Evolutionary conservation across 2,888 invertebrate species (phyloP), one percentile per base, ranked within the genome.

Genomic region (Theodoxus fluviatilis): DNA sequence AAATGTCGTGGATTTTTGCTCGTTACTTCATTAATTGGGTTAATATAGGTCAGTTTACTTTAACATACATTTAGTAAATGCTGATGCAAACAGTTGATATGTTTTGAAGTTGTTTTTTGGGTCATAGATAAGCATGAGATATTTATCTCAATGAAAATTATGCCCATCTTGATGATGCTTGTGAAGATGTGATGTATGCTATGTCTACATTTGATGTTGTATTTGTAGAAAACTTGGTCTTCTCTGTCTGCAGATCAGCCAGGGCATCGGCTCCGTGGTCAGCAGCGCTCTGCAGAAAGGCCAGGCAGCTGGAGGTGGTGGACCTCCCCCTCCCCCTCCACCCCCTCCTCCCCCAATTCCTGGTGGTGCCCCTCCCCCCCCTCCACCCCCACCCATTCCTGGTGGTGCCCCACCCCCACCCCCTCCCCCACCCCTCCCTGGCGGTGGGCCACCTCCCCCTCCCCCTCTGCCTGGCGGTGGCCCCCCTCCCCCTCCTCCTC

Each of bases 401-500:
- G 71, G 70, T 18, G 47, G 80, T 22, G 74, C 81, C n/a, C 77
- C 80, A 3, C 82, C 79, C 0, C 78, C 81, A 2, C 79, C 86
- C 6, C 85, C 86, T 33, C 85, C 85, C 22, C 84, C 83, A 0
- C 83, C 82, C n/a, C 74, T 75, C 25, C 78, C 78, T 15, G 78
- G 78, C 1, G 73, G 70, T 22, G 74, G 80, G 3, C 81, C 81
- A 2, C 83, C 82, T 0, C 81, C 82, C 0, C 83, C 84, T 0
- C 84, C 84, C 6, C 76, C 31, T 76, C 89, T 85, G 85, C 89
- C 6, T 89, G 89, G 67, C 91, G 91, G 0, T 90, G 88, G 0
- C 90, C 89, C 83, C 90, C 86, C n/a, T 73, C 89, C 91, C 0
- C 90, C 88, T 73, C 76, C 31, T 76, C 89, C 85, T 85, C 89